Base-by-base conservation (phyloP, 1,140 invertebrate species). In the Macrobrachium rosenbergii region DNA sequence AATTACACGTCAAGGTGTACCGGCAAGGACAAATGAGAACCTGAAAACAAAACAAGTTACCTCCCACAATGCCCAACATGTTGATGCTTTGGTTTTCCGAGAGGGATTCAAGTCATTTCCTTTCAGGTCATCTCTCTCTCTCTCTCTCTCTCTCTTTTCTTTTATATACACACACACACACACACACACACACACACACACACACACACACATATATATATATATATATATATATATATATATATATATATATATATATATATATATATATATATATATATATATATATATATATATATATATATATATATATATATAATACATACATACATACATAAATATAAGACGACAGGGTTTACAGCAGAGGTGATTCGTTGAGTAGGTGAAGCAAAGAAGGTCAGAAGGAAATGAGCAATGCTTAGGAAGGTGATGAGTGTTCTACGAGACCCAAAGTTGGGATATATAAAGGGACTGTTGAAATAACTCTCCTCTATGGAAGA, bases 71-170 rank as follows among this genome's bases (percentile, higher is more conserved):
- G 12, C 37, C 10, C 5, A 11, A 14, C 28, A 16, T 10, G 43
- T 43, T 45, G 12, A 17, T 77, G 17, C 43, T 45, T n/a, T 45
- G 23, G 8, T 77, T 11, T 14, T 45, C n/a, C 23, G 0, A n/a
- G 16, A n/a, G 28, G 37, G 5, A n/a, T 5, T 45, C 45, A 12
- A 0, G 19, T 73, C 69, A 21, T 28, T 73, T 28, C 28, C 69
- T 73, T 6, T 73, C 75, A n/a, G n/a, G n/a, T n/a, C n/a, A n/a
- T 52, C 43, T 45, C 75, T 73, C 69, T 73, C 69, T 73, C 69
- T 73, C 69, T 73, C 69, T 73, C 2, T 37, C 28, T 37, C 28
- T 37, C 28, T 37, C 28, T 37, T 3, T n/a, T n/a, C n/a, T n/a
- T n/a, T n/a, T n/a, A n/a, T n/a, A n/a, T n/a, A n/a, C n/a, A n/a